A percentile compares a stretch with the other conserved stretches of the same genome.
Conservation (phyloP, 1,140 invertebrate genomes). For the Drosophila obscura region DNA sequence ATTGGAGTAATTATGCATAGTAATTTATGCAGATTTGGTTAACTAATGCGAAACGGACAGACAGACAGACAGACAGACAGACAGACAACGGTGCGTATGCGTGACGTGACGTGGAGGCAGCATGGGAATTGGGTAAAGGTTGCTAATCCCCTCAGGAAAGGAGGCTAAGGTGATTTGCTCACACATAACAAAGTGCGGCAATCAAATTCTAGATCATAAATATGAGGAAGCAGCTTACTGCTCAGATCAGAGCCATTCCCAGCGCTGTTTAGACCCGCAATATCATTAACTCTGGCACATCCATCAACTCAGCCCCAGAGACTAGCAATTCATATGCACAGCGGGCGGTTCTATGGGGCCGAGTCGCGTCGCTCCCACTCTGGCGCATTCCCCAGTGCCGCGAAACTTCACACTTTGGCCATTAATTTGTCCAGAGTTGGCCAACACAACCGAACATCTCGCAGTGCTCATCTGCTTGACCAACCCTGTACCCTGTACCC, state of each 20-base stretch:
- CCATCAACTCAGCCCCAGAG: conserved; percentile 14
- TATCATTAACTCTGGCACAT: conserved; percentile 30
- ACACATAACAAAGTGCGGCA: neutral
- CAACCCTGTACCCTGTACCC: conserved; percentile 18
- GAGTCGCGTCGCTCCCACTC: conserved; percentile 1
- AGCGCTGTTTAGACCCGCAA: conserved; percentile 4
- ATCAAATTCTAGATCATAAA: conserved; percentile 16
- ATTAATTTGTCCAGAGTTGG: conserved; percentile 64
- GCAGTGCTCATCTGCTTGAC: conserved; percentile 69
- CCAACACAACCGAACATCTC: conserved; percentile 35
- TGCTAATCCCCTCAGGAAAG: too few species aligned
- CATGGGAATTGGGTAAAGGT: neutral
- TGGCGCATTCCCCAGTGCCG: conserved; percentile 13
- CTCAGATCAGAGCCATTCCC: neutral
- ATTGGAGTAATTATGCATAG: conserved; percentile 61
- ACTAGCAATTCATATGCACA: conserved; percentile 33
- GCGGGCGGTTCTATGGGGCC: conserved; percentile 12
- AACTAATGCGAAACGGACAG: conserved; percentile 2
- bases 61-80: neutral
- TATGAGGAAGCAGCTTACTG: conserved; percentile 23
- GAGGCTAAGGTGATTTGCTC: neutral
- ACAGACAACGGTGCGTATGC: conserved; percentile 56
- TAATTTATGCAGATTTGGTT: conserved; percentile 52
- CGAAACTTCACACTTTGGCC: conserved; percentile 26
- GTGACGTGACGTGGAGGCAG: conserved; percentile 16